Base-by-base conservation (phyloP, 2,797 vertebrate genomes). In the Aythya fuligula region DNA sequence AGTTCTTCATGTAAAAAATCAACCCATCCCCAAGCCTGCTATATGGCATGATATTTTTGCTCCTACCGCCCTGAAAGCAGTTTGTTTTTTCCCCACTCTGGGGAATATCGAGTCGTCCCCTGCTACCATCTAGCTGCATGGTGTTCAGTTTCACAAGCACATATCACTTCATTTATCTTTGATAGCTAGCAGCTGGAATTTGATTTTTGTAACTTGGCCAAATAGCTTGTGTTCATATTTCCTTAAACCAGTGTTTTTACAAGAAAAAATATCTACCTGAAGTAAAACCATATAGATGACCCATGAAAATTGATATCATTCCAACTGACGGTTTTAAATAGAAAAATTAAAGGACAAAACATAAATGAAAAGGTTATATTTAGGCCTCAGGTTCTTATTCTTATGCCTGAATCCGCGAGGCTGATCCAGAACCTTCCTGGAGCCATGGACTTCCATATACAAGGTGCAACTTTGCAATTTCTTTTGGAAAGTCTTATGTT, bases 371-470 rank as follows among this genome's bases (percentile, higher is more conserved):
- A 34, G 2, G 86, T 43, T 85, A 28, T 12, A 53, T 79, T 87
- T 66, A 87, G 51, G 78, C 56, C 70, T 25, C 61, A 85, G 9
- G 8, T 86, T 86, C 51, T 58, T 60, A 56, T n/a, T 87, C 34
- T 86, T 62, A 34, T 79, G 3, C 21, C 51, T 74, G 64, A 82
- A 76, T 39, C 70, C 32, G 56, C 58, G 67, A 57, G 34, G 27
- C n/a, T 82, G 56, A 80, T 64, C 13, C 11, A 9, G 32, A 79
- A 25, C 43, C 53, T 82, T 60, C 92, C 67, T 14, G 7, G 36
- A 92, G 91, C 65, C 43, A 5, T 56, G 30, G 71, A 93, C 95
- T 94, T 95, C 78, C 87, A 95, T 85, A 87, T 36, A 79, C 65
- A 87, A 87, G 67, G 60, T 57, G 69, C 53, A 89, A 57, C 91